These are phyloP conservation scores for Empis livida DNA, from an alignment of 2,888 invertebrate genomes.

Conservation along the genomic window DNA sequence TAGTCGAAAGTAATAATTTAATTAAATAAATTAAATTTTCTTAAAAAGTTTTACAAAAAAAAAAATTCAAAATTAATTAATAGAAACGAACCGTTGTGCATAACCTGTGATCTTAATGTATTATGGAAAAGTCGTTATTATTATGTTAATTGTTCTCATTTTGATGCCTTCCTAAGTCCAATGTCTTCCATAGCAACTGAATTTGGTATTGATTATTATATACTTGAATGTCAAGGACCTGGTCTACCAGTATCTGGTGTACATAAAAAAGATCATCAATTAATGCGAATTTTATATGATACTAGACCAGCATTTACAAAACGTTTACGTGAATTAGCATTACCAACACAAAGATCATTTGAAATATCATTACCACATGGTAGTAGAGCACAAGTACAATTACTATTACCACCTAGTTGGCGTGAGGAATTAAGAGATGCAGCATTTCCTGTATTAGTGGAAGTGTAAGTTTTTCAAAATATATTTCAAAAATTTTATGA, in stretches of 20 bases:
- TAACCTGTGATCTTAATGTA: constrained; percentile 68
- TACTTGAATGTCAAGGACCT: constrained; percentile 84
- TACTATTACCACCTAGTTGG: constrained; percentile 80
- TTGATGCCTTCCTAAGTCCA: constrained; percentile 61
- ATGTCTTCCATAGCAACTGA: constrained; percentile 32
- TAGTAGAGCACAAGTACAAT: constrained; percentile 73
- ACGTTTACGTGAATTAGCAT: constrained; percentile 60
- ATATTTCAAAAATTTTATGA: too few relatives aligned
- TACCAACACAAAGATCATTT: constrained; percentile 70
- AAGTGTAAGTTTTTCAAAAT: constrained; percentile 77
- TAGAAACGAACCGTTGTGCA: constrained; percentile 59
- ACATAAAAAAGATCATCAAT: constrained; percentile 61
- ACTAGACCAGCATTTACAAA: constrained; percentile 51
- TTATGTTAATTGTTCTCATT: constrained; percentile 79
- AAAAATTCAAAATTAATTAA: not conserved
- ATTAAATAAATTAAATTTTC: not conserved
- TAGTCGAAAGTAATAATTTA: constrained; percentile 41
- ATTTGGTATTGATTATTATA: constrained; percentile 43
- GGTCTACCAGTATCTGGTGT: constrained; percentile 73
- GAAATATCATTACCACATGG: constrained; percentile 79
- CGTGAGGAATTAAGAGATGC: constrained; percentile 73
- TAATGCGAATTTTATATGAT: constrained; percentile 65
- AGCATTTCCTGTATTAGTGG: constrained; percentile 77
- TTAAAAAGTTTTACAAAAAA: not conserved
- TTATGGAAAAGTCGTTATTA: constrained; percentile 68